phyloP scores from a whole-genome alignment of 37 sponge, comb jelly and placozoan species.

The Halisarca cf. caerulea region DNA sequence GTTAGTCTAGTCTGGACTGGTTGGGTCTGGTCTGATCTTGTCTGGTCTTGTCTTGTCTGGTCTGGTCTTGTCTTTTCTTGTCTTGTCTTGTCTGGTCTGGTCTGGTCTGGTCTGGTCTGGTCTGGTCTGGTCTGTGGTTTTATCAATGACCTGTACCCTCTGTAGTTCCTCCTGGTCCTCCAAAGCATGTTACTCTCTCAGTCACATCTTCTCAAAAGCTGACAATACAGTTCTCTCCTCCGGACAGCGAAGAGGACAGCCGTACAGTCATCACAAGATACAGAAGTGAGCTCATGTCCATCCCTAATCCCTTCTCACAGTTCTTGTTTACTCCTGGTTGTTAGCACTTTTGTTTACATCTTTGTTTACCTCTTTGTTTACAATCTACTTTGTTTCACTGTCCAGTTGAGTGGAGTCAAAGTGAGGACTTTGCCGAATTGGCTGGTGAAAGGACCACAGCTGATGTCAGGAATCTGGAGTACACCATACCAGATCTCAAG shows the following conservation, averaged over 20 bases:
- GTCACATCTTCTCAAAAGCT: constrained; percentile 55
- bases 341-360: not conserved
- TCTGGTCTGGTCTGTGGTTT: too few relatives aligned
- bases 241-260: constrained; percentile 33
- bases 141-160: too few relatives aligned
- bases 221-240: constrained; percentile 56
- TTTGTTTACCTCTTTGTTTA: not conserved
- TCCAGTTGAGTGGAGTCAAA: constrained; percentile 81
- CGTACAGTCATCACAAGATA: constrained; percentile 68
- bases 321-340: not conserved
- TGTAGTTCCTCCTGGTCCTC: constrained; percentile 54
- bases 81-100: too few relatives aligned
- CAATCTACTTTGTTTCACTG: not conserved
- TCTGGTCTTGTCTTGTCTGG: too few relatives aligned
- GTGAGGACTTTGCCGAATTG: constrained; percentile 39
- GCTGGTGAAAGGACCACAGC: constrained; percentile 67
- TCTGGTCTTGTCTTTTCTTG: too few relatives aligned
- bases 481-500: constrained; percentile 70
- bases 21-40: too few relatives aligned
- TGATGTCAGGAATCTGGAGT: constrained; percentile 56
- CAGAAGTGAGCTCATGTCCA: constrained; percentile 68
- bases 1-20: too few relatives aligned
- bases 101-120: too few relatives aligned
- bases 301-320: not conserved
- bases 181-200: constrained; percentile 46